Base-by-base conservation (phyloP, 2,797 vertebrate genomes). In the Tokudaia tokunoshimensis region DNA sequence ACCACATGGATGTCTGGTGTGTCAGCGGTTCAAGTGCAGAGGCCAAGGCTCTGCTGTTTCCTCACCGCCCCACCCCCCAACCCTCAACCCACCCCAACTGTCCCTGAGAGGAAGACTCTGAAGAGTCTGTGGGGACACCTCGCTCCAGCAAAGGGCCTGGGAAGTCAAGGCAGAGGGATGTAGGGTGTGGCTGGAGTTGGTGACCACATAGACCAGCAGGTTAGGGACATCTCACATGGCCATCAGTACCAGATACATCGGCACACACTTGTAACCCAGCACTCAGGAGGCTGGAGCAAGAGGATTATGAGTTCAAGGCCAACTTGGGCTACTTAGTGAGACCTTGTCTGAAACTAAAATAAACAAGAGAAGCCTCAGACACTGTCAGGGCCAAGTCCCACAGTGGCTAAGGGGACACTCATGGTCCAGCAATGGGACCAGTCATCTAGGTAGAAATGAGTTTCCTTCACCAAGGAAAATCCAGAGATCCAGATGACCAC, bases 81-180 rank as follows among this genome's bases (percentile, higher is more conserved):
- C 9, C 29, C 29, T 10, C 2, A 0, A 12, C 6, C 2, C 61
- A n/a, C 55, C 12, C 20, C 20, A 12, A 22, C 12, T 34, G 10
- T 50, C 41, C 47, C 12, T 72, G 50, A 22, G 12, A 29, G 31
- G 61, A 12, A 74, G 34, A 55, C 20, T 87, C 20, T 87, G 22
- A 50, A 55, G 47, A 6, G 34, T 15, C 50, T 14, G 6, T 9
- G 11, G 34, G 65, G 22, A 55, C 34, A 72, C 34, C 50, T 55
- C 55, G 65, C 34, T 87, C 47, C 63, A 86, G 65, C 47, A 72
- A 26, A 70, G 20, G 84, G 4, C 15, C 34, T 57, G 17, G 9
- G 24, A 37, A 26, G 34, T 31, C 47, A 29, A 76, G 14, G 44
- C 76, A 78, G 59, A 24, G 29, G 50, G 50, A 31, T 59, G n/a